Evolutionary conservation across 2,888 invertebrate genomes (phyloP), one percentile per base, ranked within the genome.

Genomic region (Aphelenchoides bicaudatus): DNA sequence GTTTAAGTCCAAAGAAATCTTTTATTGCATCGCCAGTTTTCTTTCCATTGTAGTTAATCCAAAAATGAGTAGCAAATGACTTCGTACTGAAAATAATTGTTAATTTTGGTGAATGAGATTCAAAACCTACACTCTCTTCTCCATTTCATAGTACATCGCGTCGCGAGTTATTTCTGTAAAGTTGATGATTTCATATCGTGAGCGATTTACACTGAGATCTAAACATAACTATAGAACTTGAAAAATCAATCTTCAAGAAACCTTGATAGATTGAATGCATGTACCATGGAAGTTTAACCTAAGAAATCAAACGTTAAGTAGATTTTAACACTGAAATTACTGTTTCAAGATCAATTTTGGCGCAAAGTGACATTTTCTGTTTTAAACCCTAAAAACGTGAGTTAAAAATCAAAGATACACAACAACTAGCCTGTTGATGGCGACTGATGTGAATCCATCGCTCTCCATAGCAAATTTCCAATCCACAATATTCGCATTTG

Each of bases 201-300:
- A 25, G 23, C 21, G 23, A 21, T n/a, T 43, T 8, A n/a, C 43
- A 6, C 21, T 21, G 16, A 19, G 43, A 43, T 43, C 43, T 43
- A n/a, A 43, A 43, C n/a, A n/a, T n/a, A n/a, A n/a, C n/a, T n/a
- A n/a, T n/a, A n/a, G n/a, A n/a, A n/a, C n/a, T n/a, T n/a, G n/a
- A n/a, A n/a, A n/a, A n/a, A n/a, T n/a, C n/a, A n/a, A n/a, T n/a
- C n/a, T n/a, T n/a, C n/a, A n/a, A n/a, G n/a, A 8, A 21, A 43
- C 43, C 43, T 43, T 43, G 43, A n/a, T 43, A 43, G 43, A 43
- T 25, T 6, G 43, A 43, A n/a, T 43, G 43, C 43, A 43, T 19
- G 23, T 43, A 43, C 43, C 43, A 43, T 25, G 43, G 43, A 6
- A 43, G 23, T 25, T 43, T 43, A 6, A 8, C 16, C n/a, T n/a